Evolutionary conservation across 53 echinoderm and acorn worm genomes (phyloP).

Genomic region (Apostichopus leukothele): DNA sequence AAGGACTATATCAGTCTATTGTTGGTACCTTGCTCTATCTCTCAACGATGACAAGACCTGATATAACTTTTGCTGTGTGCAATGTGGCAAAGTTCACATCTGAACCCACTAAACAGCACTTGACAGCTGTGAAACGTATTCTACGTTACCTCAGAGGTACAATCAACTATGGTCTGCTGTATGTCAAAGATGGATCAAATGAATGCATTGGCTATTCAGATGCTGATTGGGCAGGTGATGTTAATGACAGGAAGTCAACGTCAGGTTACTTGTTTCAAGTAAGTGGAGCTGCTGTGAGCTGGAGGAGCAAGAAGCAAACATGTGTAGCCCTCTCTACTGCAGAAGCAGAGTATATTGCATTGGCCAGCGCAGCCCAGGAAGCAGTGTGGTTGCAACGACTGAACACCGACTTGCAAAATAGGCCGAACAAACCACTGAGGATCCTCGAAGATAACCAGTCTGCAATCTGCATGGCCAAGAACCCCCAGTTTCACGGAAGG

Average conservation of each 20-base stretch:
- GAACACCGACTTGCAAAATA: too few species aligned
- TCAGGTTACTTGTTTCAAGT: too few species aligned
- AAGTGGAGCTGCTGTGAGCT: neutral
- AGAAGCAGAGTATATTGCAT: too few species aligned
- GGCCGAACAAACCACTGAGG: neutral
- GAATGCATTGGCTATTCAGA: too few species aligned
- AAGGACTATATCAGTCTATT: constrained; percentile 11
- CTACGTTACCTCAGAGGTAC: constrained; percentile 8
- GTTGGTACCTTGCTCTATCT: constrained; percentile 6
- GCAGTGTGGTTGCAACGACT: neutral
- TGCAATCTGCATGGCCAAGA: too few species aligned
- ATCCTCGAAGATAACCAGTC: neutral
- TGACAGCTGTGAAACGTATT: neutral
- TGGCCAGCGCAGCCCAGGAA: too few species aligned
- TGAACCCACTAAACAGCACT: constrained; percentile 3
- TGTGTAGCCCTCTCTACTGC: neutral
- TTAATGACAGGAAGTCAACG: too few species aligned
- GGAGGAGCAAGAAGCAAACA: too few species aligned
- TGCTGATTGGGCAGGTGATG: too few species aligned
- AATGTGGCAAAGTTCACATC: neutral
- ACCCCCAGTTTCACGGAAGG: too few species aligned
- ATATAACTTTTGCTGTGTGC: constrained; percentile 26
- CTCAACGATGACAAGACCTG: constrained; percentile 25
- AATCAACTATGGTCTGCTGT: neutral
- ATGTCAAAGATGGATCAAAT: too few species aligned